phyloP scores from a whole-genome alignment of 2,113 vertebrate genomes.

The Gnathonemus longibarbis region DNA sequence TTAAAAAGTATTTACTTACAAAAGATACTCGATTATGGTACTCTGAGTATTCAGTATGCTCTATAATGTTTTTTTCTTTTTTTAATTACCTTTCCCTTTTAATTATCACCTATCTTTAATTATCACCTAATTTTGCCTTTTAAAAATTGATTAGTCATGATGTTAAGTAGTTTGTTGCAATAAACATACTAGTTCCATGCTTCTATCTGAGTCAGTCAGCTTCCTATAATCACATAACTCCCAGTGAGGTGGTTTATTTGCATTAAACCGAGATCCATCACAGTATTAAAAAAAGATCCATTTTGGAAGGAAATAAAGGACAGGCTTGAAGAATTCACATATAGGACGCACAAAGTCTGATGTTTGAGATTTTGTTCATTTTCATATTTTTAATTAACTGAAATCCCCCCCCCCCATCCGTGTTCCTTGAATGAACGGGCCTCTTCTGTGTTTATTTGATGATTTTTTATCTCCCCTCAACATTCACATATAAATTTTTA shows the following conservation, averaged over 20 bases:
- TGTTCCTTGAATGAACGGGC: constrained; percentile 56
- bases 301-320: constrained; percentile 39
- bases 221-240: background rate
- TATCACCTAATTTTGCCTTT: background rate
- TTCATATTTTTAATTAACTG: constrained; percentile 68
- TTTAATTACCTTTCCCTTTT: background rate
- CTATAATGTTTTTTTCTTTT: background rate
- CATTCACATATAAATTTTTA: constrained; percentile 55
- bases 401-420: constrained; percentile 36
- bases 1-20: background rate
- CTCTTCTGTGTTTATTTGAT: constrained; percentile 50
- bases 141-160: background rate
- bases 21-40: background rate
- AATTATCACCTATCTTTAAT: background rate
- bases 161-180: background rate
- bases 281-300: constrained; percentile 16
- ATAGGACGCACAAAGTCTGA: constrained; percentile 37
- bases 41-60: background rate
- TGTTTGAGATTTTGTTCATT: constrained; percentile 60
- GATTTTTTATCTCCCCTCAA: constrained; percentile 61
- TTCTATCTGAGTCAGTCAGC: background rate
- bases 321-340: constrained; percentile 34
- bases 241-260: constrained; percentile 29
- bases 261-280: background rate
- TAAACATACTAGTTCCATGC: background rate